Evolutionary conservation across 37 sponge, comb jelly and placozoan species (phyloP), one percentile per base, ranked within the genome.

Genomic region (Halichondria panicea): DNA sequence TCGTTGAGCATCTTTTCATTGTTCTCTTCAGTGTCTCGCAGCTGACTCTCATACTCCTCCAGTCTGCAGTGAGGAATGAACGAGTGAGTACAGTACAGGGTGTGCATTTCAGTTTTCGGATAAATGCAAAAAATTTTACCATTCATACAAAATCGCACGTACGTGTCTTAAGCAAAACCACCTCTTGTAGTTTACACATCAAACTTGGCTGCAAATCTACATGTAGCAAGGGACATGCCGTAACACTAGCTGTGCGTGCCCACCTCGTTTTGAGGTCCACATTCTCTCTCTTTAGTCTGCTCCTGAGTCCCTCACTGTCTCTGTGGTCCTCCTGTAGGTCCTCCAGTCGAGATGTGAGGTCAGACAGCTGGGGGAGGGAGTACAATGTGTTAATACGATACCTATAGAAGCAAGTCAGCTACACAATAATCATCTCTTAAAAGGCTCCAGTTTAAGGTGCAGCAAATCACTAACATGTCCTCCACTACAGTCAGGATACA

Each of bases 301-400:
- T 24, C 35, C 43, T 61, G 38, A 43, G 37, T n/a, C 61, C 72
- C 1, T 70, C 65, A 32, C 58, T 75, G 44, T 55, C 55, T 30
- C 70, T 67, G 41, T 81, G 71, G 43, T 81, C 77, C 36, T 70
- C 65, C 44, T 88, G 48, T 0, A 76, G 62, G 36, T 80, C 58
- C 38, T 81, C 77, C 55, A 81, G 60, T 15, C 58, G 67, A 0
- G 70, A 76, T n/a, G 82, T 48, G 42, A 88, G 76, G 11, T 88
- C 77, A 15, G 54, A 40, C 71, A 81, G 40, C 88, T 87, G 71
- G n/a, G n/a, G n/a, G n/a, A n/a, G n/a, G n/a, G n/a, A n/a, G n/a
- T n/a, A n/a, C n/a, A n/a, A n/a, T n/a, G n/a, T n/a, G n/a, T n/a
- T n/a, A n/a, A n/a, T n/a, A n/a, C n/a, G n/a, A n/a, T n/a, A n/a